Base-by-base conservation (phyloP, 2,797 vertebrate species). In the Manis pentadactyla region DNA sequence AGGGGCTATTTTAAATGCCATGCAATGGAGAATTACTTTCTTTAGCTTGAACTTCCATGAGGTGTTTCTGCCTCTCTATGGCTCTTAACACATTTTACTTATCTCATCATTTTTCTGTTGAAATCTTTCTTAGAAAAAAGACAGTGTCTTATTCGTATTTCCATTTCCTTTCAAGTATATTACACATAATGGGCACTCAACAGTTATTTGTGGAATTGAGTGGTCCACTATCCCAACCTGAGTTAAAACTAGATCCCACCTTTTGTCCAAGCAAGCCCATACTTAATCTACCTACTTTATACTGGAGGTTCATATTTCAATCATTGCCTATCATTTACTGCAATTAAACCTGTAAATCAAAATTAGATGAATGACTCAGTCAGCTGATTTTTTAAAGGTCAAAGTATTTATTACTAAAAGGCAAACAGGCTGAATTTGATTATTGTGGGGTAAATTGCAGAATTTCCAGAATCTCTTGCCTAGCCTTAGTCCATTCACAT, bases 301-400 rank as follows among this genome's bases (percentile, higher is more conserved):
- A 51, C 19, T 53, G 64, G 37, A 68, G 59, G 34, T 27, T 79
- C n/a, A 15, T 53, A 49, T 82, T 88, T 82, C n/a, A 88, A 39
- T 66, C 12, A 84, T 66, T 89, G 37, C 34, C 34, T 25, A 49
- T 68, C 31, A 86, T 86, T 85, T 68, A 39, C 69, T 77, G 59
- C 81, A 93, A 74, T 85, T 92, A 92, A 96, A 92, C 25, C 42
- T 7, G 4, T 74, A 89, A 89, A 34, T 59, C 68, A 63, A 73
- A 86, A 55, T 78, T 51, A 37, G 63, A 46, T 27, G 17, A 69
- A 63, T 91, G 68, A 87, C 46, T 87, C 53, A 53, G 11, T 73
- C 42, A 73, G 25, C 23, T 85, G 74, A 55, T 19, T 57, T 89
- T 92, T 94, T 51, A 79, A 85, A 86, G 66, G 51, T 85, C 57